Base-by-base conservation (phyloP, 1,140 invertebrate species). In the Diorhabda carinulata region DNA sequence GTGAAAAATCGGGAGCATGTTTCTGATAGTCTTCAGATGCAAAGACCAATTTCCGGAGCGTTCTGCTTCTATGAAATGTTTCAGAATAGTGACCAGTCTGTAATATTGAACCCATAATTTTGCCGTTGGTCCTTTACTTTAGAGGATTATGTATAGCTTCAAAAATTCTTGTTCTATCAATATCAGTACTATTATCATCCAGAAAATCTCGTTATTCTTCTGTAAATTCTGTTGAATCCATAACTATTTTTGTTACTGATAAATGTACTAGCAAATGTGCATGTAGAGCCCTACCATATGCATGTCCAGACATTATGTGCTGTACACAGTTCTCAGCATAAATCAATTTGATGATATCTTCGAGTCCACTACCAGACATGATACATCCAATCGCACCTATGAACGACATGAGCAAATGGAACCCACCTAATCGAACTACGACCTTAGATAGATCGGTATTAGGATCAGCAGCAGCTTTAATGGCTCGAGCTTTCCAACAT, bases 1-100 rank as follows among this genome's bases (percentile, higher is more conserved):
- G 66, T 82, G 77, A 69, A 81, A 80, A 68, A 75, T 78, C 4
- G 77, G 81, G 2, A 82, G 60, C 80, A 83, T 82, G 58, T 76
- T 58, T 5, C 71, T 10, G 2, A 78, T 41, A n/a, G 47, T 41
- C 6, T 64, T 5, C 43, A 77, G 58, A 67, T 81, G 78, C 9
- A 78, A 52, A 5, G 78, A n/a, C 78, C 77, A 82, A 72, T 81
- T 72, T 3, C 73, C 74, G 43, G 65, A 71, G 7, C 77, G 64
- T 73, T 81, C 78, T 4, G 80, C 77, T 67, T 72, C 65, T 52
- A 82, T 72, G 66, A 80, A 81, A n/a, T 72, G 9, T 40, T 69
- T 68, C 6, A 79, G 10, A 9, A 79, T 2, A 3, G 66, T 72
- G 5, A 78, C 68, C 71, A 77, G 72, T 43, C 59, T 78, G 75